Conservation (phyloP, 2,113 vertebrate genomes). For the Athene cunicularia region DNA sequence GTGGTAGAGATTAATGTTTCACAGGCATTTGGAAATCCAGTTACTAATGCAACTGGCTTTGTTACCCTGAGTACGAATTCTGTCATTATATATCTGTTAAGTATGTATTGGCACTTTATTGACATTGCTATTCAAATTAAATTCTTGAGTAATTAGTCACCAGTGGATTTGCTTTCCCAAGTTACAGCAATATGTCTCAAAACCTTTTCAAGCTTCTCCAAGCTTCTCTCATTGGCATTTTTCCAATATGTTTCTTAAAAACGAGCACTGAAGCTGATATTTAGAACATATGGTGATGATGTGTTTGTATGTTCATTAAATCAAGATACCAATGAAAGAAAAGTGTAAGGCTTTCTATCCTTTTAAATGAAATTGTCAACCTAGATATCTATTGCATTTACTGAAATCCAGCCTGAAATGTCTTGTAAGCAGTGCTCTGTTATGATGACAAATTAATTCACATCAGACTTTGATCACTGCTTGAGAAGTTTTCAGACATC, state of each 20-base stretch:
- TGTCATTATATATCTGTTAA: slow-evolving; percentile 40
- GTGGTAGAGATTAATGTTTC: slow-evolving; percentile 55
- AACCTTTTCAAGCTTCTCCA: slow-evolving; percentile 79
- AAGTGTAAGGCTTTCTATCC: slow-evolving; percentile 77
- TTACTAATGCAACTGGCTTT: slow-evolving; percentile 10
- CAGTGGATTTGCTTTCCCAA: slow-evolving; percentile 75
- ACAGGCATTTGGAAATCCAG: slow-evolving; percentile 61
- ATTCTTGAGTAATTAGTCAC: slow-evolving; percentile 78
- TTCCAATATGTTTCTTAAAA: slow-evolving; percentile 79
- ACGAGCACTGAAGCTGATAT: slow-evolving; percentile 76
- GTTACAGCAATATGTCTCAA: slow-evolving; percentile 77
- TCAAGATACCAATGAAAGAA: slow-evolving; percentile 81
- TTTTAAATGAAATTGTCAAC: slow-evolving; percentile 84
- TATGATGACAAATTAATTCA: slow-evolving; percentile 85
- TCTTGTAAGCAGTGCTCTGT: slow-evolving; percentile 74
- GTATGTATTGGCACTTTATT: slow-evolving; percentile 74
- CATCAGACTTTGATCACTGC: slow-evolving; percentile 79
- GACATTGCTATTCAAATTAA: slow-evolving; percentile 75
- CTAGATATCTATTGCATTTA: slow-evolving; percentile 79
- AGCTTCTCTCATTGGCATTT: slow-evolving; percentile 76
- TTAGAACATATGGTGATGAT: slow-evolving; percentile 82
- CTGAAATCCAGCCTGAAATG: slow-evolving; percentile 77
- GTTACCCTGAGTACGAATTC: slow-evolving; percentile 44
- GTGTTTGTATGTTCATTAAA: slow-evolving; percentile 84
- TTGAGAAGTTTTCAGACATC: slow-evolving; percentile 78